phyloP scores from a whole-genome alignment of 1,140 invertebrate genomes.

The Pantala flavescens region DNA sequence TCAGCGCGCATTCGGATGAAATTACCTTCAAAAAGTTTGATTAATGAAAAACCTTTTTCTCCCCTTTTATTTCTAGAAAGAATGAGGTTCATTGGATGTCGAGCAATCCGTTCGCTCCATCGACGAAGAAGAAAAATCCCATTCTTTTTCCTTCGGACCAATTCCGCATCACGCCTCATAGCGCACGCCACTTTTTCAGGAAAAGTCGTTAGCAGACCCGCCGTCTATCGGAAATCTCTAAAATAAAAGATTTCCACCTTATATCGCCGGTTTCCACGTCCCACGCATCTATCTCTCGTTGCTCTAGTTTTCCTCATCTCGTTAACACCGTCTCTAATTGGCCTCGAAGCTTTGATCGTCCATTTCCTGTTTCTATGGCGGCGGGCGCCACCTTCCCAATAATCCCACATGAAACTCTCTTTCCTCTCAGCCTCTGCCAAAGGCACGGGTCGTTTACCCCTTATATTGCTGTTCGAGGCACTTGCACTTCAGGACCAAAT shows the following conservation, averaged over 20 bases:
- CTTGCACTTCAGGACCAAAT: too few relatives aligned
- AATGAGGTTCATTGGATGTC: neutral
- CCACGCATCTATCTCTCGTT: neutral
- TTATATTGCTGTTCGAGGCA: too few relatives aligned
- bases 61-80: neutral
- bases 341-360: neutral
- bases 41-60: neutral
- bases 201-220: slow-evolving; percentile 2
- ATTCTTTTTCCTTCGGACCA: neutral
- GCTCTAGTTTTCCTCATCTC: neutral
- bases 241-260: neutral
- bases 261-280: neutral
- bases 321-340: slow-evolving; percentile 4
- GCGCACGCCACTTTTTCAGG: neutral
- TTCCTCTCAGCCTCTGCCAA: neutral
- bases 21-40: slow-evolving; percentile 10
- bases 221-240: slow-evolving; percentile 4
- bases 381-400: neutral
- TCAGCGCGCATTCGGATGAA: neutral
- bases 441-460: neutral
- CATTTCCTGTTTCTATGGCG: neutral
- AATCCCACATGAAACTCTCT: too few relatives aligned
- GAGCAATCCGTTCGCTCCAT: neutral
- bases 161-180: neutral
- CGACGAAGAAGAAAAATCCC: neutral